These are phyloP conservation scores for Bradypus variegatus DNA, from an alignment of 2,797 vertebrate genomes.

Conservation along the genomic window DNA sequence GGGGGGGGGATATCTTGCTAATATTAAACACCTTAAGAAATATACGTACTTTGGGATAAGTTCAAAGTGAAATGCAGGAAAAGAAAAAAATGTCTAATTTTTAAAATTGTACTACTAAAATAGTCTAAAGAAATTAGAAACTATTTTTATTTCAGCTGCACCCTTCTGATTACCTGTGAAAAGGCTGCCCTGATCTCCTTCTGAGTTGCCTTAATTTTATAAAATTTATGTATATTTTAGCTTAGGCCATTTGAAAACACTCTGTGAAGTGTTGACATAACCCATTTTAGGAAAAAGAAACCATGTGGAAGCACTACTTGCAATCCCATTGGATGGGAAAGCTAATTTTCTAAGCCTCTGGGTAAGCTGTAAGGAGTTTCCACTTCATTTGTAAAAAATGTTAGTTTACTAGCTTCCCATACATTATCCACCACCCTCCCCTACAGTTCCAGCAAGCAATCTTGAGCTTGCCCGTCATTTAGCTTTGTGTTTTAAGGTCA, in stretches of 20 bases:
- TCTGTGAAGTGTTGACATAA: conserved; percentile 26
- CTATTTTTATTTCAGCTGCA: background rate
- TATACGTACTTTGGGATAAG: background rate
- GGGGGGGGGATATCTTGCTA: background rate
- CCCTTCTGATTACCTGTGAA: background rate
- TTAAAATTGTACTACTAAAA: background rate
- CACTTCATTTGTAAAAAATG: conserved; percentile 20
- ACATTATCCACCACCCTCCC: background rate
- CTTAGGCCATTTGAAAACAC: conserved; percentile 15
- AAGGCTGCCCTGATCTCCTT: background rate
- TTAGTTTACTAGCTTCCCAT: background rate
- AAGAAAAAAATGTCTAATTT: background rate
- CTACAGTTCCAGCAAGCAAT: background rate
- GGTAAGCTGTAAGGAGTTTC: conserved; percentile 43
- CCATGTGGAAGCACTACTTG: background rate
- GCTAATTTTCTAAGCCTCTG: conserved; percentile 18
- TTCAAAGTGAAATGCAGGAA: background rate
- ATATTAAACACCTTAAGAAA: background rate
- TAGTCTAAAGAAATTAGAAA: conserved; percentile 3
- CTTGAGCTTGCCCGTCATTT: background rate
- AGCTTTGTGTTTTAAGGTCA: background rate
- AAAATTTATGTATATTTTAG: background rate
- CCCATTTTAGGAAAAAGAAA: conserved; percentile 40
- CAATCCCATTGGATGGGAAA: conserved; percentile 28
- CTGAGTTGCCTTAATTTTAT: background rate